These are phyloP conservation scores for Cyprinodon tularosa DNA, from an alignment of 2,113 vertebrate genomes.

Conservation along the genomic window DNA sequence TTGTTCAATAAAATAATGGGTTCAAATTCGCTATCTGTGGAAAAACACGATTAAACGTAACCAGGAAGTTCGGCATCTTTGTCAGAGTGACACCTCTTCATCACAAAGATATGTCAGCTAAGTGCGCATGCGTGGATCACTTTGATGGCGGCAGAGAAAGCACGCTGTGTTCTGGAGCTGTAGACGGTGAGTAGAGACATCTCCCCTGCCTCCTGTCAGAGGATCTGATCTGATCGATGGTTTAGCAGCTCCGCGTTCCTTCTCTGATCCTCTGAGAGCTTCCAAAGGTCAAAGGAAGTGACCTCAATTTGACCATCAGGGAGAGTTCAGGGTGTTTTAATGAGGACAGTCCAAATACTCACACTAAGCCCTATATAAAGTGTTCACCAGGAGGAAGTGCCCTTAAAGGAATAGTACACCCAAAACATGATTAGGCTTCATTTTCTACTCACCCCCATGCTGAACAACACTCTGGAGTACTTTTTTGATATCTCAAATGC, in stretches of 20 bases:
- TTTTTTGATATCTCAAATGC: no score
- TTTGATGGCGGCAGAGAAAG: not conserved
- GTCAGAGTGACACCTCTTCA: not conserved
- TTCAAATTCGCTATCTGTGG: not conserved
- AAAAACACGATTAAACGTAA: not conserved
- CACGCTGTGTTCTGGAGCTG: not conserved
- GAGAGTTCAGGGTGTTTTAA: not conserved
- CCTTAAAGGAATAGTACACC: no score
- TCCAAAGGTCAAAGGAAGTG: no score
- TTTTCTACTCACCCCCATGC: no score
- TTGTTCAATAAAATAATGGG: not conserved
- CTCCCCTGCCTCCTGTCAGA: not conserved
- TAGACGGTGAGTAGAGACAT: not conserved
- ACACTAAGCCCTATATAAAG: no score
- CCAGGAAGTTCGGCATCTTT: not conserved
- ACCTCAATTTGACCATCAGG: not conserved
- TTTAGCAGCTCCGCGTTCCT: not conserved
- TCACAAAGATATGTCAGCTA: not conserved
- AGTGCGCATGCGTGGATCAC: not conserved
- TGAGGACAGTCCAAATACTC: not conserved
- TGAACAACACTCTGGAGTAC: no score
- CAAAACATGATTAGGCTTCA: no score
- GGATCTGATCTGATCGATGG: not conserved
- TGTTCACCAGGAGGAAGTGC: no score
- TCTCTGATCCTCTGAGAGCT: no score